A percentile compares a stretch with the other conserved stretches of the same genome.
These are phyloP conservation scores for Brachionus rotundiformis DNA, from an alignment of 1,140 invertebrate genomes.

Conservation along the genomic window DNA sequence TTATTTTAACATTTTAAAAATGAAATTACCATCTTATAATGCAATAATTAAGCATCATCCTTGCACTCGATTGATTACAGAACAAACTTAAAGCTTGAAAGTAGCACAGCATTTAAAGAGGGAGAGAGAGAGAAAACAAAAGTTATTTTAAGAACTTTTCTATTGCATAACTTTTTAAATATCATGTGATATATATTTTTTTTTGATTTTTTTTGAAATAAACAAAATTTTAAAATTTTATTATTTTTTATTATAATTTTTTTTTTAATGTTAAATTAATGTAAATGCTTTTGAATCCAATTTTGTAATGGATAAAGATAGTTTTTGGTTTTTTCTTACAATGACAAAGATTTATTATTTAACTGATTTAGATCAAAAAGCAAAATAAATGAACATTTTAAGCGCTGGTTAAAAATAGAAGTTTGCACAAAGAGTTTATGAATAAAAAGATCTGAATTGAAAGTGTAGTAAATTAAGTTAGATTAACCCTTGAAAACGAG, in stretches of 20 bases:
- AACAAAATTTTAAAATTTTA: constrained; percentile 3
- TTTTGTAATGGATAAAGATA: not conserved
- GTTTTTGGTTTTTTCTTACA: not conserved
- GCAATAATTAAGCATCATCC: not conserved
- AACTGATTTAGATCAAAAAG: constrained; percentile 5
- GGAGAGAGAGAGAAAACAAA: not conserved
- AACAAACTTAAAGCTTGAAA: not conserved
- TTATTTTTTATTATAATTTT: constrained; percentile 1
- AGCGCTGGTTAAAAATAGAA: not conserved
- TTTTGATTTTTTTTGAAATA: not conserved
- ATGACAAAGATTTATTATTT: not conserved
- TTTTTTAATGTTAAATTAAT: not conserved
- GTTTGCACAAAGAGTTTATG: not conserved
- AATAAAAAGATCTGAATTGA: not conserved
- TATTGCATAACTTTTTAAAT: constrained; percentile 4
- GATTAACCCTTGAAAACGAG: constrained; percentile 17
- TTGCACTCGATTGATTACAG: not conserved
- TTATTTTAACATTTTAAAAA: not conserved
- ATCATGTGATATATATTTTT: constrained; percentile 46
- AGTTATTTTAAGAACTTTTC: constrained; percentile 33
- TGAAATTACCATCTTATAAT: not conserved
- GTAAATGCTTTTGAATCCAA: not conserved
- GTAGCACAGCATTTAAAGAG: not conserved
- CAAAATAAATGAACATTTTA: not conserved
- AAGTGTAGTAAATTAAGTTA: constrained; percentile 12